Evolutionary conservation across 1,140 invertebrate species (phyloP), one percentile per base, ranked within the genome.

Genomic region (Pissodes strobi): DNA sequence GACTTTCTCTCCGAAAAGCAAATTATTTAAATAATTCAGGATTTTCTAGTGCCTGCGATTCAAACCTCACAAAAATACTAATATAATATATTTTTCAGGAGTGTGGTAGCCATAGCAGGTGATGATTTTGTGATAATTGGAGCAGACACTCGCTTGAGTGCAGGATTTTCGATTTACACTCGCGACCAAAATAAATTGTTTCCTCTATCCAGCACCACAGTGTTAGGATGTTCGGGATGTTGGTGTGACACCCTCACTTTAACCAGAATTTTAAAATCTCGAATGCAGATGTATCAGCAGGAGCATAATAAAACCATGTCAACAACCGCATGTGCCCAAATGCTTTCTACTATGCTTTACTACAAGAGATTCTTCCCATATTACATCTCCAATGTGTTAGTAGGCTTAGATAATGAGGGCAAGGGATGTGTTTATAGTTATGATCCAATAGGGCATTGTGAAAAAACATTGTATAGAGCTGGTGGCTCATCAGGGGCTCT

Each of bases 321-420:
- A 2, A 96, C 96, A 0, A 84, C 89, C 62, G 95, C 97, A 9
- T 85, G 94, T 12, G 93, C 97, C 12, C 95, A 98, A 79, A 91
- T 99, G 89, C 78, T 99, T 1, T 95, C 97, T 0, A 97, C 92
- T 4, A 91, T 97, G 84, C 81, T 99, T 60, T 99, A 99, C 77
- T 91, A 95, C 73, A 94, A 95, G 70, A 85, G 98, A 64, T 99
- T 99, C 78, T 99, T 99, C 79, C 98, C 98, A 0, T 99, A 98
- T 77, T 99, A 99, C 78, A 90, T 98, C 8, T 92, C 91, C 23
- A 98, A 97, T 77, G 88, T 99, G 23, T 79, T 99, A 51, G 96
- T 93, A 67, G 98, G 98, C 0, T 75, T 94, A 13, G 90, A 93
- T 78, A 82, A 83, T 71, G 84, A 92, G 73, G 95, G 95, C n/a